Evolutionary conservation across 2,888 invertebrate species (phyloP).

Genomic region (Oscheius sp.): DNA sequence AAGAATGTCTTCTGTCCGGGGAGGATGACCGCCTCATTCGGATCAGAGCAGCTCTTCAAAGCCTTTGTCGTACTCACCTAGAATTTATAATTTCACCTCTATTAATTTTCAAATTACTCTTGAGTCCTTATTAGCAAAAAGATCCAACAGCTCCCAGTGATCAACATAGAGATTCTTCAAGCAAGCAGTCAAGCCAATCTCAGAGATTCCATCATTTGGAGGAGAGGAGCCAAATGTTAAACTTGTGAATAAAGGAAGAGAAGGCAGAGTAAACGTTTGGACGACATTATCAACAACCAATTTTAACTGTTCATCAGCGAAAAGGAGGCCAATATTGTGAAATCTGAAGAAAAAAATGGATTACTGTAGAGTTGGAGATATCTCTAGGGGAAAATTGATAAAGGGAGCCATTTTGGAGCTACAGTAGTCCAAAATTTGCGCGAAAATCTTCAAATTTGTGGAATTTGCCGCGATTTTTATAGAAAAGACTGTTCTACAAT

Average conservation of each 20-base stretch:
- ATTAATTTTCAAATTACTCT: conserved; percentile 30
- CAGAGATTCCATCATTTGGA: conserved; percentile 31
- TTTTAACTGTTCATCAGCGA: conserved; percentile 25
- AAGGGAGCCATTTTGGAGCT: no score
- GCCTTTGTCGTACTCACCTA: conserved; percentile 12
- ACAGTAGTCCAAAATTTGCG: no score
- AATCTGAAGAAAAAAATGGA: no score
- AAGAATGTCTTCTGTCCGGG: not conserved
- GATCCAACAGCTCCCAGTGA: conserved; percentile 47
- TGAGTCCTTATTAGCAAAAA: conserved; percentile 35
- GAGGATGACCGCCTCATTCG: not conserved
- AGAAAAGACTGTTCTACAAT: no score
- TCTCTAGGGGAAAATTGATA: no score
- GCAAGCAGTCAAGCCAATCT: conserved; percentile 51
- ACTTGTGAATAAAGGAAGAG: not conserved
- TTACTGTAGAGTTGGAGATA: no score
- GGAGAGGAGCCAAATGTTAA: conserved; percentile 15
- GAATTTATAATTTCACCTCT: not conserved
- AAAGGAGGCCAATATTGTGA: conserved; percentile 31
- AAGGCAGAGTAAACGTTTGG: not conserved
- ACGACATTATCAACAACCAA: conserved; percentile 31
- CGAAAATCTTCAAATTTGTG: no score
- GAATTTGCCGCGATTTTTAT: no score
- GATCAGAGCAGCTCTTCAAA: not conserved
- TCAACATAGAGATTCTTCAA: conserved; percentile 48